Evolutionary conservation across 2,888 invertebrate genomes (phyloP), one percentile per base, ranked within the genome.

Genomic region (Heliconius ethilla): DNA sequence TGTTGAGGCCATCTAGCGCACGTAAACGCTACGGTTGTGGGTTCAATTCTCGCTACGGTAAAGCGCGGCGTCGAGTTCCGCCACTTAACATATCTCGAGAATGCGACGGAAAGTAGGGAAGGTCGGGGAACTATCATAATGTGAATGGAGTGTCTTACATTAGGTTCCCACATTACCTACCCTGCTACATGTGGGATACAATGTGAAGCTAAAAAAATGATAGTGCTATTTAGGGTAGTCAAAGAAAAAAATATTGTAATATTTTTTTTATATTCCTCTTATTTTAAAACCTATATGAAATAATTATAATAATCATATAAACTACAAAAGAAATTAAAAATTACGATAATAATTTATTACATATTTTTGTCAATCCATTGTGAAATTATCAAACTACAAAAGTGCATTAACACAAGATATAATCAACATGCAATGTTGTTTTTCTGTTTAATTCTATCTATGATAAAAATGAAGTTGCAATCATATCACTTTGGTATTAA

Each of bases 391-490:
- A 67, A 37, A 40, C 40, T 69, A 10, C 37, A 40, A 69, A 40
- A 69, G 40, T 69, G 40, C 67, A 69, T 69, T 40, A 40, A 37
- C 1, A 69, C 40, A 29, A 22, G 40, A 69, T 69, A 69, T 25
- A 40, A 40, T 69, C 67, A 40, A 40, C 37, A 45, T 69, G 40
- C 69, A 69, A 15, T 45, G 3, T 25, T 45, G 45, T 69, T 25
- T 67, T 67, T 40, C 40, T 45, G 15, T 15, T 45, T 40, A 40
- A 37, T 67, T 67, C 22, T 67, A 69, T 69, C 25, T 69, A 15
- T 45, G 40, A 45, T 69, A 69, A 69, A 69, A 69, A 25, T 13
- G 13, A 40, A 69, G 0, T n/a, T 45, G 15, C 40, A 25, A 9
- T 69, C 6, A 69, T 69, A 69, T 69, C 69, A 13, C 3, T 25